phyloP scores from a whole-genome alignment of 2,113 vertebrate genomes.

The Myotis brandtii region DNA sequence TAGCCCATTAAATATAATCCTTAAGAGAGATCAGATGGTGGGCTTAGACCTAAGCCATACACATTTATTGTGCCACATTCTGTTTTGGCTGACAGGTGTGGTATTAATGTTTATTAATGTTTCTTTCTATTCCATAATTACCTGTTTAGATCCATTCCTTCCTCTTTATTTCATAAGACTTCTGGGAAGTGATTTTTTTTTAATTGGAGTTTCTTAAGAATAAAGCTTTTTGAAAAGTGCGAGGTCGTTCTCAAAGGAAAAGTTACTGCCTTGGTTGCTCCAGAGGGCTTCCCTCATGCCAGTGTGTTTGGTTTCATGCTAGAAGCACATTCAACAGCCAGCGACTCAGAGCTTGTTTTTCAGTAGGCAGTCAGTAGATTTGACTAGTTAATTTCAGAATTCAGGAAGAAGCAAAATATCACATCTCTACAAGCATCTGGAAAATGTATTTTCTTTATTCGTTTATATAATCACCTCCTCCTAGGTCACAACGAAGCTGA shows the following conservation, averaged over 20 bases:
- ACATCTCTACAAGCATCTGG: not conserved
- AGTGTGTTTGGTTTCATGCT: conserved; percentile 9
- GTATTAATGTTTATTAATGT: conserved; percentile 29
- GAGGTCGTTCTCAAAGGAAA: conserved; percentile 64
- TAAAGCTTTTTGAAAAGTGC: conserved; percentile 32
- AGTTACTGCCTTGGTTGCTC: conserved; percentile 6
- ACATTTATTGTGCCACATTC: conserved; percentile 61
- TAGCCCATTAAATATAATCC: conserved; percentile 49
- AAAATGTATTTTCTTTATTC: conserved; percentile 26
- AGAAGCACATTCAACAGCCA: not conserved
- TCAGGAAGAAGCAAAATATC: conserved; percentile 70
- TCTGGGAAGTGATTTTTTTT: conserved; percentile 52
- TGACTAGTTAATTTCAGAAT: conserved; percentile 33
- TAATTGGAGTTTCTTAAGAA: conserved; percentile 62
- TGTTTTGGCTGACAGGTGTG: conserved; percentile 64
- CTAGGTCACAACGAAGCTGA: not conserved
- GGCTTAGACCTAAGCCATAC: conserved; percentile 47
- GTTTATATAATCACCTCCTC: not conserved
- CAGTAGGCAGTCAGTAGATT: conserved; percentile 12
- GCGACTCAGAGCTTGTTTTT: not conserved
- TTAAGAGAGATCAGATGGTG: not conserved
- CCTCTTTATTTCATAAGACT: conserved; percentile 66
- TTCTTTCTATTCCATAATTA: conserved; percentile 49
- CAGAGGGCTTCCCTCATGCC: not conserved
- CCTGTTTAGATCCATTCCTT: not conserved